These are phyloP conservation scores for Arctocebus calabarensis DNA, from an alignment of 2,797 vertebrate species.

Conservation along the genomic window DNA sequence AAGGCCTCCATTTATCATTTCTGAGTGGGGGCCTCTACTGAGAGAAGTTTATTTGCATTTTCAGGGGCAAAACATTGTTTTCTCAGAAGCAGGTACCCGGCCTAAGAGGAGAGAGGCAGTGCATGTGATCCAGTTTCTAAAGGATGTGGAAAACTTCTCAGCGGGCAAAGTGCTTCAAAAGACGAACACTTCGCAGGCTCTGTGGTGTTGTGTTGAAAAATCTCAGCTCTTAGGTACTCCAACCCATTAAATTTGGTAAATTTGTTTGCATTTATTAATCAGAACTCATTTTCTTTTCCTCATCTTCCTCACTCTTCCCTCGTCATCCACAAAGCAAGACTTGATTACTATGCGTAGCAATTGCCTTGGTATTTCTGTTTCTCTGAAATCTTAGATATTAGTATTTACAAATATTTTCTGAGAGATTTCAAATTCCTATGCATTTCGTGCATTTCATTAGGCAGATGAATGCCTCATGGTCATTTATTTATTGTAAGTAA, in stretches of 20 bases:
- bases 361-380: neutral
- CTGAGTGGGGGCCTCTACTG: conserved; percentile 41
- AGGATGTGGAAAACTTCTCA: conserved; percentile 8
- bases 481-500: neutral
- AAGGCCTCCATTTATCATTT: conserved; percentile 77
- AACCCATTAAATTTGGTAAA: neutral
- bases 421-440: neutral
- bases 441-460: neutral
- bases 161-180: neutral
- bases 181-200: conserved; percentile 6
- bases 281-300: neutral
- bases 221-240: neutral
- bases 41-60: conserved; percentile 68
- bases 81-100: conserved; percentile 63
- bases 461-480: neutral
- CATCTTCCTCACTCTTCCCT: neutral
- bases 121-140: neutral
- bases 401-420: neutral
- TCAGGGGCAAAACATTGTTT: conserved; percentile 69
- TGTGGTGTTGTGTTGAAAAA: neutral
- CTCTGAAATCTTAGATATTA: neutral
- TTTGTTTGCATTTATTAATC: neutral
- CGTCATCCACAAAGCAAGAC: neutral
- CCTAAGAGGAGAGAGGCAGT: conserved; percentile 36
- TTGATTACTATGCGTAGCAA: rapidly evolving